Base-by-base conservation (phyloP, 2,888 invertebrate genomes). In the Adela reaumurella region DNA sequence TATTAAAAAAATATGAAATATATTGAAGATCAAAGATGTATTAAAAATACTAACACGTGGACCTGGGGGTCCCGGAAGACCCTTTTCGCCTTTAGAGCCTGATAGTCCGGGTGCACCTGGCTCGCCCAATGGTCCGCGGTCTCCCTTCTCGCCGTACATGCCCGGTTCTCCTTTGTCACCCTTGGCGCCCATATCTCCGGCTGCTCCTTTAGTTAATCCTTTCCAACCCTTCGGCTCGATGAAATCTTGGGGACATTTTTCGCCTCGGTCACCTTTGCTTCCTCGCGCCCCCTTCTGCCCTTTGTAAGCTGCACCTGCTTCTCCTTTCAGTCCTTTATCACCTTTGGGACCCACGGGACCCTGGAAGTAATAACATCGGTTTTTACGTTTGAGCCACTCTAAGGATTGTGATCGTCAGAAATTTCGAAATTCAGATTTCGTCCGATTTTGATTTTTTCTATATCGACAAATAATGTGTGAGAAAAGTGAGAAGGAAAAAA, bases 61-160 rank as follows among this genome's bases (percentile, higher is more conserved):
- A 52, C 94, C 94, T 24, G 91, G 87, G 49, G 87, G 83, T 55
- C 94, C 94, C 43, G 86, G 84, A 55, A 93, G 73, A 56, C 96
- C 96, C 61, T 95, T 96, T 74, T 95, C 95, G 58, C 95, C 95
- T 65, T 89, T 90, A 55, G 78, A 70, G 47, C 91, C 91, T 47
- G 70, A 55, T 50, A 67, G 65, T 43, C 91, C 91, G 14, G 83
- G 65, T 49, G 81, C 62, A 43, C 94, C 94, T 56, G 84, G 81
- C 56, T 85, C 85, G 48, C 93, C 93, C 53, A 82, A 79, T 1
- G 74, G 68, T 19, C 93, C 93, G 3, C 80, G 74, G 51, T 87
- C 87, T 50, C 93, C 93, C 58, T 86, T 85, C 47, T 79, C 81
- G 28, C 92, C 91, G 53, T 79, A 74, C 52, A 62, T 64, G 11